These are phyloP conservation scores for Antheraea assamensis DNA, from an alignment of 2,888 invertebrate species.

Conservation along the genomic window DNA sequence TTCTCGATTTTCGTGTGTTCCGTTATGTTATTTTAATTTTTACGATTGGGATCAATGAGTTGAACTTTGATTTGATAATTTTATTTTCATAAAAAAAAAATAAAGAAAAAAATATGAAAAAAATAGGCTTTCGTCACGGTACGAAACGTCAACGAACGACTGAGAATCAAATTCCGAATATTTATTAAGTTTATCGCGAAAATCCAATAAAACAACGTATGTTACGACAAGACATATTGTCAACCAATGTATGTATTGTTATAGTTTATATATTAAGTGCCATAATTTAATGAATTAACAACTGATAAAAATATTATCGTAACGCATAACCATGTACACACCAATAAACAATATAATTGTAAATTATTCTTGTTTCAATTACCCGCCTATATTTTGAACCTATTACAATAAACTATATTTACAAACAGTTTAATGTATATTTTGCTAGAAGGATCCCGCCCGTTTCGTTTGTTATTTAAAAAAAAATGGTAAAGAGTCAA, in stretches of 20 bases:
- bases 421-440: too few relatives aligned
- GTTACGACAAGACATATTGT: slow-evolving; percentile 64
- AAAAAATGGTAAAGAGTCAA: too few relatives aligned
- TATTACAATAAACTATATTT: too few relatives aligned
- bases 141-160: slow-evolving; percentile 79
- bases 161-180: slow-evolving; percentile 78
- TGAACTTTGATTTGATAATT: slow-evolving; percentile 68
- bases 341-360: slow-evolving; percentile 74
- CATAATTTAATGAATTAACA: slow-evolving; percentile 82
- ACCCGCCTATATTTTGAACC: not conserved
- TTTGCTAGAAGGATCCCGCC: too few relatives aligned
- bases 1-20: slow-evolving; percentile 45
- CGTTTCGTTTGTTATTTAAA: too few relatives aligned
- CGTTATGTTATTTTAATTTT: slow-evolving; percentile 69
- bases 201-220: slow-evolving; percentile 28
- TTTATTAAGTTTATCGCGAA: slow-evolving; percentile 42
- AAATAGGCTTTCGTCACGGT: slow-evolving; percentile 68
- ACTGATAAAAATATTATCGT: slow-evolving; percentile 76
- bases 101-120: slow-evolving; percentile 53
- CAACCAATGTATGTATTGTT: slow-evolving; percentile 71
- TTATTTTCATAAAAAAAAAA: slow-evolving; percentile 72
- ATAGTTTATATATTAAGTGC: slow-evolving; percentile 79
- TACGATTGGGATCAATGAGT: slow-evolving; percentile 78
- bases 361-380: slow-evolving; percentile 61
- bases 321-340: slow-evolving; percentile 82